Evolutionary conservation across 2,888 invertebrate species (phyloP).

Genomic region (Harpagoxenus sublaevis): DNA sequence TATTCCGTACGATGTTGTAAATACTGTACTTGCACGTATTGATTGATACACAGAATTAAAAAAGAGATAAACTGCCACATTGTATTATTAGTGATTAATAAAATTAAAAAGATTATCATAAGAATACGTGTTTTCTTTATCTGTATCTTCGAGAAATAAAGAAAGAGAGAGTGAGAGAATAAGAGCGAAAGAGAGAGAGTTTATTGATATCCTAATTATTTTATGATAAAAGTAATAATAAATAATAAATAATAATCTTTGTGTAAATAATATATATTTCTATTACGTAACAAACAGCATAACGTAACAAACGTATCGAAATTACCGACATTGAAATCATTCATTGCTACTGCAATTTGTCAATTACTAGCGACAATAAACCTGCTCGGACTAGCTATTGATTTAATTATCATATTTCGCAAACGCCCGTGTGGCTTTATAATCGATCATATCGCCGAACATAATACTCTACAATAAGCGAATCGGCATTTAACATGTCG

Average conservation of each 20-base stretch:
- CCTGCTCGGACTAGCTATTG: neutral
- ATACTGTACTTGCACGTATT: slow-evolving; percentile 48
- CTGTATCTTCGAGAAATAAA: neutral
- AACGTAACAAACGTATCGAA: neutral
- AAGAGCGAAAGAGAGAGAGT: neutral
- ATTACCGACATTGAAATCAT: neutral
- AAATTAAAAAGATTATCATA: slow-evolving; percentile 23
- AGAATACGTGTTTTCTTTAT: neutral
- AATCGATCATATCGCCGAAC: neutral
- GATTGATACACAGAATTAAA: neutral
- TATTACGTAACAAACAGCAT: neutral
- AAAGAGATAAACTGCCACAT: neutral
- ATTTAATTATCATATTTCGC: slow-evolving; percentile 33
- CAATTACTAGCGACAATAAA: slow-evolving; percentile 20
- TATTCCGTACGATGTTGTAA: slow-evolving; percentile 58
- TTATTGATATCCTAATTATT: neutral
- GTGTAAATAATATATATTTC: neutral
- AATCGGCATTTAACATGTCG: neutral
- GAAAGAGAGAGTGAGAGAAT: neutral
- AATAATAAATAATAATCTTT: neutral
- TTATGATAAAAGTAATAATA: neutral
- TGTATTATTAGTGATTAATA: slow-evolving; percentile 58
- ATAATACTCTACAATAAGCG: neutral
- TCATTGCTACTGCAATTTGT: slow-evolving; percentile 19
- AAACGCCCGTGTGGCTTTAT: neutral